Evolutionary conservation across 2,888 invertebrate genomes (phyloP).

Genomic region (Cheilosia vernalis): DNA sequence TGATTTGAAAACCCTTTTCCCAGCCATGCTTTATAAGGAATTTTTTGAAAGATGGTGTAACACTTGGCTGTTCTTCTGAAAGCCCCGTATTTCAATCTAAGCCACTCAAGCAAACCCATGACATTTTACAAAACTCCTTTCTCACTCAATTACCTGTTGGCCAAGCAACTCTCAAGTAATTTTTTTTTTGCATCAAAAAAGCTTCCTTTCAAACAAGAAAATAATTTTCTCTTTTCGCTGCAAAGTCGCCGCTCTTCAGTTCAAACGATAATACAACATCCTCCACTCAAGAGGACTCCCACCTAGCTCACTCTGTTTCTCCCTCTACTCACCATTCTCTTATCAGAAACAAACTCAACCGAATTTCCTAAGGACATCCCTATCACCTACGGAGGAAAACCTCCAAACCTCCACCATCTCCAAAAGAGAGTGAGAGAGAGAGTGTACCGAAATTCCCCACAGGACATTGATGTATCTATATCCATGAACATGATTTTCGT

Average conservation of each 20-base stretch:
- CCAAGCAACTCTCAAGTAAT: not conserved
- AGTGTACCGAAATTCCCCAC: constrained; percentile 60
- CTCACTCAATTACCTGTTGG: constrained; percentile 72
- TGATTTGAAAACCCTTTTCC: no score
- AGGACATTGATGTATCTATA: constrained; percentile 30
- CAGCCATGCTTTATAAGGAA: no score
- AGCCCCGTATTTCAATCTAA: not conserved
- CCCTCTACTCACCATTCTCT: constrained; percentile 5
- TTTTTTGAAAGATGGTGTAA: no score
- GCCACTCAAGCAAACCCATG: not conserved
- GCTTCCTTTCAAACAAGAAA: not conserved
- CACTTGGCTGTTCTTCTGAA: no score
- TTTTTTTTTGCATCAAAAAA: not conserved
- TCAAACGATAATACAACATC: not conserved
- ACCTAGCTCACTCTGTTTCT: not conserved
- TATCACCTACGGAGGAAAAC: constrained; percentile 1
- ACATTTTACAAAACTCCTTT: not conserved
- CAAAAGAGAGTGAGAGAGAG: constrained; percentile 25
- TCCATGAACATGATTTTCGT: constrained; percentile 44
- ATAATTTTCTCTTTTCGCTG: constrained; percentile 44
- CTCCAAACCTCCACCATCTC: constrained; percentile 12
- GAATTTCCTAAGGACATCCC: constrained; percentile 16
- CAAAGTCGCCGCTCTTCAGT: constrained; percentile 34
- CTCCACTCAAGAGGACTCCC: constrained; percentile 43
- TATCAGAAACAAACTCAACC: constrained; percentile 5